A percentile compares a stretch with the other conserved stretches of the same genome.
Evolutionary conservation across 2,888 invertebrate genomes (phyloP).

Genomic region (Strigamia maritima): DNA sequence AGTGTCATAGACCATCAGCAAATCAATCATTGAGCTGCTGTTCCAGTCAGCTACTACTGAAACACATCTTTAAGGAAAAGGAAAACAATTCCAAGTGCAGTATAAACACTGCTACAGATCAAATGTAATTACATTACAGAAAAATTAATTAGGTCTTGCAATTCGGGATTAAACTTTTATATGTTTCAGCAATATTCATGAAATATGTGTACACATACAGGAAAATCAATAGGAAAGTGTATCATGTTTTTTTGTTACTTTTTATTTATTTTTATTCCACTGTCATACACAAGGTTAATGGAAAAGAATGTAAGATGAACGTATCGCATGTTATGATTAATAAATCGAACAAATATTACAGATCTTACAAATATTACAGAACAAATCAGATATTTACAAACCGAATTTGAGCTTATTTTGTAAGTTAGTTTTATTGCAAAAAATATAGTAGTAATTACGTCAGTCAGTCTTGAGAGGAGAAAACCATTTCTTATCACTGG

Average conservation of each 20-base stretch:
- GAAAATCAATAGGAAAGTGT: not conserved
- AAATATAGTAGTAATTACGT: not conserved
- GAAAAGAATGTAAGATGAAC: too few species aligned
- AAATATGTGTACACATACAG: not conserved
- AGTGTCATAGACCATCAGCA: conserved; percentile 32
- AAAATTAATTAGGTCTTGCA: not conserved
- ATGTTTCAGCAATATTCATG: not conserved
- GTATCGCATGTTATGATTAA: too few species aligned
- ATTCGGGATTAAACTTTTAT: not conserved
- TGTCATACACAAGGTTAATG: not conserved
- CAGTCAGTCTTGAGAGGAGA: not conserved
- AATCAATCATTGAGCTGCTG: conserved; percentile 32
- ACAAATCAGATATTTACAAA: too few species aligned
- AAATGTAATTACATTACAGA: not conserved
- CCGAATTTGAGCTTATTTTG: not conserved
- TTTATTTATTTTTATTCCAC: not conserved
- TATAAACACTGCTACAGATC: not conserved
- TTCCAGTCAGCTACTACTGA: conserved; percentile 8
- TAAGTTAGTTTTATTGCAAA: not conserved
- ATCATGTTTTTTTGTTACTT: not conserved
- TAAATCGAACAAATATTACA: too few species aligned
- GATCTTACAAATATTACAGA: too few species aligned
- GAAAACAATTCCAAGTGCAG: not conserved
- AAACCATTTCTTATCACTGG: not conserved
- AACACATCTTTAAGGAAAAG: conserved; percentile 11